Conservation (phyloP, 1,140 invertebrate genomes). For the Papilio xuthus region DNA sequence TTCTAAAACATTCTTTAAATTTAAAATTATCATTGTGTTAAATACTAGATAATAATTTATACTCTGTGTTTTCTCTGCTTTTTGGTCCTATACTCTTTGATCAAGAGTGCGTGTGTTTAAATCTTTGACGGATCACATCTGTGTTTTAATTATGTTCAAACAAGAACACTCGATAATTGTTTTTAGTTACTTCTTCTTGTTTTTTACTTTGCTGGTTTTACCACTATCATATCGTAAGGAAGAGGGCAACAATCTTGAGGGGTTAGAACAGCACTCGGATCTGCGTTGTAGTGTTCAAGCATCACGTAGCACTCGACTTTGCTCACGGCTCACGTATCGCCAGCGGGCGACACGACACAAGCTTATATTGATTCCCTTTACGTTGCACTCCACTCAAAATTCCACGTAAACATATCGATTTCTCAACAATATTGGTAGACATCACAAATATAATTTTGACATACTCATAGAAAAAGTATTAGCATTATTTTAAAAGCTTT, state of each 20-base stretch:
- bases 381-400: slow-evolving; percentile 1
- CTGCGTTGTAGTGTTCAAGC: not conserved
- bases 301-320: slow-evolving; percentile 33
- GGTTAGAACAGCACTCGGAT: slow-evolving; percentile 1
- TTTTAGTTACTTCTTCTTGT: too few relatives aligned
- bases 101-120: too few relatives aligned
- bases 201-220: not conserved
- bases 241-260: not conserved
- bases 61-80: too few relatives aligned
- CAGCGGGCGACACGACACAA: slow-evolving; percentile 17
- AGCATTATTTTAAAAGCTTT: too few relatives aligned
- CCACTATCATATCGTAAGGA: not conserved
- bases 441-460: not conserved
- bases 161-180: too few relatives aligned
- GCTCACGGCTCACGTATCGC: slow-evolving; percentile 25
- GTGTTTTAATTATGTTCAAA: too few relatives aligned
- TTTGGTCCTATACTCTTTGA: too few relatives aligned
- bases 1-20: not conserved
- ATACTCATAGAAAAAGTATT: not conserved
- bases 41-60: not conserved
- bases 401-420: slow-evolving; percentile 30
- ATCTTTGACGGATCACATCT: too few relatives aligned
- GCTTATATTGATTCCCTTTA: slow-evolving; percentile 32
- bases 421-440: not conserved
- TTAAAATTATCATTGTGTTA: not conserved